Evolutionary conservation across 2,797 vertebrate species (phyloP), one percentile per base, ranked within the genome.

Genomic region (Sternotherus odoratus): DNA sequence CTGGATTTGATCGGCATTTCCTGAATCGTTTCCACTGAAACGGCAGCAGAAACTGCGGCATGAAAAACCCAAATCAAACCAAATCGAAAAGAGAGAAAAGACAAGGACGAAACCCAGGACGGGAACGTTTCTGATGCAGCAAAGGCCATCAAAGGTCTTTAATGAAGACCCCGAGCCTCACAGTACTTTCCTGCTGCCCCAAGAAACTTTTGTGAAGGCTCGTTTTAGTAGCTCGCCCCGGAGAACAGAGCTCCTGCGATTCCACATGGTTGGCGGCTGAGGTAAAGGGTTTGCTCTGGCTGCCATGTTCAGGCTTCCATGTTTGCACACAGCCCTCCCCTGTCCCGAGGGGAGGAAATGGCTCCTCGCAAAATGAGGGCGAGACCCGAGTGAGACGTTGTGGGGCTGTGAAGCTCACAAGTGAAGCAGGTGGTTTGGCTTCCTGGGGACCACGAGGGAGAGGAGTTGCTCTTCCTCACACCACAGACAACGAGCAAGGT

Each of bases 11-110:
- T 84, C 1, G 80, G 95, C 94, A 97, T 97, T 97, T 96, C 97
- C 96, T 97, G 97, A 95, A 88, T 69, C 0, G 4, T 86, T 95
- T 94, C 94, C 95, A 90, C 90, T 96, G 96, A 95, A 97, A 77
- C 66, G 89, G 92, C 90, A 91, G 19, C 12, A 82, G n/a, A 46
- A 80, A 49, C 79, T 86, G 74, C 48, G 91, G 88, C 48, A 4
- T n/a, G 54, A 69, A 94, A 57, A 78, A 92, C 36, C 63, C 28
- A 87, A 49, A 23, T 33, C 78, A 72, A 53, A 51, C 74, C 78
- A 69, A 87, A 57, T 4, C 77, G 78, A 48, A 72, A 77, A 49
- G 50, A 77, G 21, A 53, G 75, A 74, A 36, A 2, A 8, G 60
- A 13, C 28, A 88, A 21, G 33, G 77, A 53, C 11, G 53, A 39